phyloP scores from a whole-genome alignment of 2,888 invertebrate species.

The Chironomus riparius region DNA sequence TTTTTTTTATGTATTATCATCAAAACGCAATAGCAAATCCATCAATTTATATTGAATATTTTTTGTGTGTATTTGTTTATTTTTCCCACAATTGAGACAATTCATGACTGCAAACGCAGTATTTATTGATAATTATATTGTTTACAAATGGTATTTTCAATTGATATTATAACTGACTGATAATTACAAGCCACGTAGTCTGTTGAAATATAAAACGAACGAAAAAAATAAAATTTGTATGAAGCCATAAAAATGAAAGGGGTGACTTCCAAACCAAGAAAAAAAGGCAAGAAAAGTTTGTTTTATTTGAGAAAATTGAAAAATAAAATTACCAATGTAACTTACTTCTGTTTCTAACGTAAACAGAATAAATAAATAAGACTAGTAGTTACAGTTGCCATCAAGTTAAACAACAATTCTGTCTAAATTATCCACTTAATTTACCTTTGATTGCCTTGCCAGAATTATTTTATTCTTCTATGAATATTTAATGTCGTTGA shows the following conservation, averaged over 20 bases:
- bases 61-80: background rate
- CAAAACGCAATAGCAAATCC: no score
- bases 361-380: background rate
- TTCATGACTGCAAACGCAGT: slow-evolving; percentile 13
- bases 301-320: background rate
- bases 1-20: no score
- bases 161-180: slow-evolving; percentile 24
- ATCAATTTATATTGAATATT: no score
- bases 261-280: no score
- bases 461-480: background rate
- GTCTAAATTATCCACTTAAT: slow-evolving; percentile 9
- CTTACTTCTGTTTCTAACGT: background rate
- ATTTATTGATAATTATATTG: slow-evolving; percentile 18
- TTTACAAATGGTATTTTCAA: slow-evolving; percentile 19
- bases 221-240: no score
- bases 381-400: background rate
- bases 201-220: no score
- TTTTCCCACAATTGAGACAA: background rate
- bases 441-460: background rate
- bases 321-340: background rate
- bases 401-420: background rate
- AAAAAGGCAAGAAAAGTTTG: no score
- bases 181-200: slow-evolving; percentile 14
- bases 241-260: no score
- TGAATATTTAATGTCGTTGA: slow-evolving; percentile 6